These are phyloP conservation scores for Pseudotriccus pelzelni DNA, from an alignment of 2,797 vertebrate species.

Conservation along the genomic window DNA sequence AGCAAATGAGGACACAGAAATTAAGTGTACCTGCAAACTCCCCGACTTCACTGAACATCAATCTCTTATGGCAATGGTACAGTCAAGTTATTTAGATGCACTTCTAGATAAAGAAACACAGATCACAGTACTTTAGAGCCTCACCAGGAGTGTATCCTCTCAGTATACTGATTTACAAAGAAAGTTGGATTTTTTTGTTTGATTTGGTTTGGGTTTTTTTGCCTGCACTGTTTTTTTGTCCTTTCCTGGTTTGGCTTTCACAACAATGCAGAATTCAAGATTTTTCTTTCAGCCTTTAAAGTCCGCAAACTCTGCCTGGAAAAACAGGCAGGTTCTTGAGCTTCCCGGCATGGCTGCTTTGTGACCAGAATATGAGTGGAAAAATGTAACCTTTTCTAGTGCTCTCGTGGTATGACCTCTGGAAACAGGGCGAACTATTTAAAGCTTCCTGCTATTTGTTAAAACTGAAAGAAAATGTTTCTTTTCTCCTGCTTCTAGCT, in stretches of 20 bases:
- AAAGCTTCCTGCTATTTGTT: not conserved
- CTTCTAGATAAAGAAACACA: not conserved
- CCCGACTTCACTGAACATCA: not conserved
- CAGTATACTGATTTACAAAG: not conserved
- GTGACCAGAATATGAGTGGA: not conserved
- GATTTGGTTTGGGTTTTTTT: not conserved
- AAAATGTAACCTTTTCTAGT: constrained; percentile 9
- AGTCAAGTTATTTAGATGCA: not conserved
- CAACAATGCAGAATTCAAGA: not conserved
- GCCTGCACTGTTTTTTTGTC: not conserved
- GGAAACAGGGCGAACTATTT: not conserved
- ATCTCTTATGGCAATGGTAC: accelerated
- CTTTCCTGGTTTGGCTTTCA: not conserved
- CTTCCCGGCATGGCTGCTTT: not conserved
- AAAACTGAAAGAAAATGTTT: not conserved
- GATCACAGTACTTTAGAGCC: not conserved
- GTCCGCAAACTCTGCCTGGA: not conserved
- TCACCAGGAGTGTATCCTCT: not conserved
- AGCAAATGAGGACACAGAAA: not conserved
- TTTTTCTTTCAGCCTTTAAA: not conserved
- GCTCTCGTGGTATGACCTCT: not conserved
- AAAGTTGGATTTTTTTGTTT: not conserved
- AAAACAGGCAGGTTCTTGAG: not conserved
- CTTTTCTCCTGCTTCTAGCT: not conserved
- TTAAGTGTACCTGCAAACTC: not conserved